Evolutionary conservation across 2,113 vertebrate species (phyloP), one percentile per base, ranked within the genome.

Genomic region (Puma concolor): DNA sequence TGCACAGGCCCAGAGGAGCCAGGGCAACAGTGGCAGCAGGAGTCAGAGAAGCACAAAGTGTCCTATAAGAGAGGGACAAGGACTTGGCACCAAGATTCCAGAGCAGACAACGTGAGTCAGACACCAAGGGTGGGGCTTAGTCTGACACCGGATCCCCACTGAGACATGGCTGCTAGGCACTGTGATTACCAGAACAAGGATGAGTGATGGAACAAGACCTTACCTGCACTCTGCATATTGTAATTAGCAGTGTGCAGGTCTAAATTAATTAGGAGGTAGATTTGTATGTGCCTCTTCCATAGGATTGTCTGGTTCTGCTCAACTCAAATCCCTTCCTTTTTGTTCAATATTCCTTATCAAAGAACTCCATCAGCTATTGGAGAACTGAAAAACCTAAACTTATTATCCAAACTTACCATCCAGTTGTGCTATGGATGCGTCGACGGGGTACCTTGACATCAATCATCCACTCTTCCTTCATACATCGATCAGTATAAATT

Each of bases 201-300:
- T 87, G 91, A 96, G 92, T 31, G 48, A 80, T 96, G 94, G 76
- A 95, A 95, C 90, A 97, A 96, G 96, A 97, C 95, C 38, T 97
- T 85, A 97, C 95, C 81, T 96, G 96, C 36, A 74, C 60, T 92
- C 87, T 95, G 84, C 36, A 91, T 97, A 91, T 88, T 96, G n/a
- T 97, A 95, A 98, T 97, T 91, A 97, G 66, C 91, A 82, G 4
- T 63, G 66, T 77, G 74, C 57, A 41, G 91, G 64, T 44, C 92
- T 95, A 74, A 96, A 90, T 98, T 98, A 96, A 96, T 95, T 97
- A 94, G 57, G 86, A 95, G 93, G 63, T 52, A 87, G 79, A 91
- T 80, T 87, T 96, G 91, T 90, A 76, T 60, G 27, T 41, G 9
- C 63, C 19, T 90, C 36, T 44, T 82, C 64, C 87, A 54, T 48